Evolutionary conservation across 1,140 invertebrate genomes (phyloP), one percentile per base, ranked within the genome.

Genomic region (Drosophila sturtevanti): DNA sequence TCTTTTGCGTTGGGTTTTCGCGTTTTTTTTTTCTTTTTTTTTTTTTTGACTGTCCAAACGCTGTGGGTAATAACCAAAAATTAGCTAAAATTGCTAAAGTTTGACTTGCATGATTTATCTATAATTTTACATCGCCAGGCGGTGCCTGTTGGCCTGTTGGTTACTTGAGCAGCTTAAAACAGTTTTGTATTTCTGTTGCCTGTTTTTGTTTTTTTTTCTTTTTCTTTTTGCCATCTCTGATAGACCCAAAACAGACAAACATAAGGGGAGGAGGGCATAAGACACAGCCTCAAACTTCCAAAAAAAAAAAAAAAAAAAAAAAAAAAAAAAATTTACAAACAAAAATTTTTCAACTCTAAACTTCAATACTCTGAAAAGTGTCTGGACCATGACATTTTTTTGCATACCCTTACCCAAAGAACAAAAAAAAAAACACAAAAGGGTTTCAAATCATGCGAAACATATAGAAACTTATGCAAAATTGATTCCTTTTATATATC

Each of bases 61-160:
- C 84, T 89, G 80, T 89, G 73, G 84, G 84, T 89, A 89, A 89
- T 89, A 89, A 89, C 85, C 80, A 89, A 89, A 89, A 89, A 89
- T 89, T 89, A 89, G 85, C 84, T 89, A 77, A 89, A 89, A 89
- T 89, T 89, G 84, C 84, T 76, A 80, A 84, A 89, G 84, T 89
- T 89, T 89, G 84, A 89, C 84, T 89, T 89, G 84, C 84, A 89
- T 89, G 84, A 89, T 89, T 89, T 89, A 89, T 89, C 84, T 89
- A 89, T 89, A 89, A 89, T 89, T 89, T 89, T 89, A 62, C 72
- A 89, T 89, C 84, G 79, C 76, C 60, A 81, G 73, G 75, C 81
- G 81, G 69, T 74, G 72, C 72, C 79, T 63, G 79, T 71, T 75
- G 73, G 44, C 38, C 22, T 64, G 61, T 51, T 61, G 55, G 58